These are phyloP conservation scores for Urosaurus nigricauda DNA, from an alignment of 2,797 vertebrate genomes.

Conservation along the genomic window DNA sequence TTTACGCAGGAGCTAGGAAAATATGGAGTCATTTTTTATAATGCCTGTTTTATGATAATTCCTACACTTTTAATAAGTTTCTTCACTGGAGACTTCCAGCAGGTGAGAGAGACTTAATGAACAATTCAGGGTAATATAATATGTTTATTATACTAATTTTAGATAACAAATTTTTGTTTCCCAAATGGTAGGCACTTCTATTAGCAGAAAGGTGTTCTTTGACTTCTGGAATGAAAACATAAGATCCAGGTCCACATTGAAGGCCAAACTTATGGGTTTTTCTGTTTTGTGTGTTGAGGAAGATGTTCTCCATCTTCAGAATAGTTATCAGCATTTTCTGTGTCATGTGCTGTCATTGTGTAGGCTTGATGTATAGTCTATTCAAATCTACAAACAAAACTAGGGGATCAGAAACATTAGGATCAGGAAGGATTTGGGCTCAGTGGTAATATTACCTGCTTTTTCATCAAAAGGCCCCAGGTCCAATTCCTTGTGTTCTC, in stretches of 20 bases:
- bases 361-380: neutral
- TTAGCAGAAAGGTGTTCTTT: neutral
- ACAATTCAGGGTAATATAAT: neutral
- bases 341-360: neutral
- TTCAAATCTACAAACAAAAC: neutral
- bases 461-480: neutral
- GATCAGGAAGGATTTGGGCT: neutral
- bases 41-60: slow-evolving; percentile 89
- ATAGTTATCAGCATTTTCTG: neutral
- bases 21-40: slow-evolving; percentile 94
- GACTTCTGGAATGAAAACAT: neutral
- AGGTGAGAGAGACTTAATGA: slow-evolving; percentile 75
- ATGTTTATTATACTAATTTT: neutral
- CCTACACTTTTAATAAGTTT: slow-evolving; percentile 85
- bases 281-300: neutral
- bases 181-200: neutral
- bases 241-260: too few species aligned
- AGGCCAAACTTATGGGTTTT: neutral
- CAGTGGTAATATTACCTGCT: neutral
- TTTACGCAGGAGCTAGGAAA: slow-evolving; percentile 88
- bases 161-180: neutral
- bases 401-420: neutral
- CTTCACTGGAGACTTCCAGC: slow-evolving; percentile 87
- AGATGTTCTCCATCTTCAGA: neutral
- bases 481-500: too few species aligned